Evolutionary conservation across 2,888 invertebrate genomes (phyloP).

Genomic region (Octodonta nipae): DNA sequence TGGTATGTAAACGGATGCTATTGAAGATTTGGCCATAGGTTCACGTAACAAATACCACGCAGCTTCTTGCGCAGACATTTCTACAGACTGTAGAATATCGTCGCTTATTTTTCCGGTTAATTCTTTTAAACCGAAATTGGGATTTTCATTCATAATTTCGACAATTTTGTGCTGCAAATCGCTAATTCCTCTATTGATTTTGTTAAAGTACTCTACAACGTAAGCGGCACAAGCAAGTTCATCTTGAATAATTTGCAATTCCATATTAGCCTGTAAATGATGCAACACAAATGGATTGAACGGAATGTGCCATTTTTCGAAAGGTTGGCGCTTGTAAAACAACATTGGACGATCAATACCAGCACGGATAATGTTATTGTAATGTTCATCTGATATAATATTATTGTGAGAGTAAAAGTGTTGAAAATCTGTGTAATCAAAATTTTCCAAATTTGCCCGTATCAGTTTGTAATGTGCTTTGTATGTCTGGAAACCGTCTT

Average conservation of each 20-base stretch:
- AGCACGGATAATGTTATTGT: constrained; percentile 17
- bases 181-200: neutral
- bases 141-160: neutral
- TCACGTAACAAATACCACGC: constrained; percentile 1
- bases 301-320: neutral
- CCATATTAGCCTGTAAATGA: neutral
- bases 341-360: constrained; percentile 5
- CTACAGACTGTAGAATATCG: neutral
- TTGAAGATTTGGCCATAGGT: neutral
- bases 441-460: constrained; percentile 12
- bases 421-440: constrained; percentile 13
- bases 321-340: neutral
- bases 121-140: neutral
- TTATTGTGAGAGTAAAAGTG: constrained; percentile 11
- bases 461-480: constrained; percentile 8
- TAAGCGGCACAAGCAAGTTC: constrained; percentile 1
- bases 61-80: constrained; percentile 2
- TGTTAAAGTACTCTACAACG: neutral
- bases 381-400: constrained; percentile 18
- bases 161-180: constrained; percentile 1
- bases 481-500: neutral
- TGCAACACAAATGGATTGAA: constrained; percentile 2
- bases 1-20: constrained; percentile 1
- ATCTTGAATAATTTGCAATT: constrained; percentile 1
- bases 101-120: neutral